phyloP scores from a whole-genome alignment of 2,113 vertebrate genomes.

The Malurus melanocephalus region DNA sequence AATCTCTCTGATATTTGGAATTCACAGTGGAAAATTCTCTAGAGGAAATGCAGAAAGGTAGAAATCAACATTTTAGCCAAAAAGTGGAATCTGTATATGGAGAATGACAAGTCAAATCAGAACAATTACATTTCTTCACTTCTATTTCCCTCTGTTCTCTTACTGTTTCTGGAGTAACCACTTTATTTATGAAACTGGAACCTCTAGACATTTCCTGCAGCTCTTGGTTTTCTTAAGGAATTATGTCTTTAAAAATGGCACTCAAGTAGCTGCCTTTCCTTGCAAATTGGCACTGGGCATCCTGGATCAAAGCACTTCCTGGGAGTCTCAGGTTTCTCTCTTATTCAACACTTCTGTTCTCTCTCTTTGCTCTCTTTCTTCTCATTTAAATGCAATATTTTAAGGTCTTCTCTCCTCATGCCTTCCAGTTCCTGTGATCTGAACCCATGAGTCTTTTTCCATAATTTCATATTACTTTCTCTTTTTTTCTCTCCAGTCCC shows the following conservation, averaged over 20 bases:
- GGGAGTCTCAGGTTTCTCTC: background rate
- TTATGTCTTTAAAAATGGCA: background rate
- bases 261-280: background rate
- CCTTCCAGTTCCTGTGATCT: background rate
- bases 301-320: background rate
- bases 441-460: background rate
- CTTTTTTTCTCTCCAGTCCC: rapidly evolving
- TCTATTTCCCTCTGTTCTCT: background rate
- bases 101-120: background rate
- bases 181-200: background rate
- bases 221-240: background rate
- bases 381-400: background rate
- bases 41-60: background rate
- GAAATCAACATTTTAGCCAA: background rate
- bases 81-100: background rate
- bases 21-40: background rate
- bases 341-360: background rate
- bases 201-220: background rate
- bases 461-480: background rate
- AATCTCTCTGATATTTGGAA: background rate
- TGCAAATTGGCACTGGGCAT: background rate
- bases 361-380: background rate
- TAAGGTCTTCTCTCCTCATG: background rate
- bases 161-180: background rate
- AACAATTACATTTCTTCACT: background rate